Evolutionary conservation across 2,888 invertebrate species (phyloP).

Genomic region (Drosophila neonasuta): DNA sequence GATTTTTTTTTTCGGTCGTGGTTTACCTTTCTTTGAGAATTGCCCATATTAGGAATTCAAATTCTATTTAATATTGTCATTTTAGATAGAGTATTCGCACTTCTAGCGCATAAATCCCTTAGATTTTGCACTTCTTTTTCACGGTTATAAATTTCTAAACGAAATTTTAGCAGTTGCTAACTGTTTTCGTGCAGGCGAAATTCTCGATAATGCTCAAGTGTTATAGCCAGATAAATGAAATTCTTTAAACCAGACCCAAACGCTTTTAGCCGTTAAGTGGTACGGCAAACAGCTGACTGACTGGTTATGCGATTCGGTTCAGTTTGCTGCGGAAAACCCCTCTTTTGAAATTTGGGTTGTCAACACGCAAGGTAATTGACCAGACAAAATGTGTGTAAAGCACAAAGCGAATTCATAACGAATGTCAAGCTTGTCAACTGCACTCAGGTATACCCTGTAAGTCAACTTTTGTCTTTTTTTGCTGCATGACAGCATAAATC

Average conservation of each 20-base stretch:
- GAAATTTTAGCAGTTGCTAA: slow-evolving; percentile 9
- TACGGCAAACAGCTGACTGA: slow-evolving; percentile 29
- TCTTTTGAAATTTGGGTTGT: slow-evolving; percentile 18
- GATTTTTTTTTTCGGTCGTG: too few species aligned
- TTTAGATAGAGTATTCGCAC: neutral
- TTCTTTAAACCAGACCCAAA: slow-evolving; percentile 2
- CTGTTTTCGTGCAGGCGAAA: slow-evolving; percentile 7
- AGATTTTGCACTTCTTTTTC: slow-evolving; percentile 1
- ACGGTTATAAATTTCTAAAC: slow-evolving; percentile 6
- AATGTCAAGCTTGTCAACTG: neutral
- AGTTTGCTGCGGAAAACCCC: slow-evolving; percentile 17
- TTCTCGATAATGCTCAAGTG: slow-evolving; percentile 11
- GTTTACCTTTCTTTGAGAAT: too few species aligned
- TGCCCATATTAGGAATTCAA: neutral
- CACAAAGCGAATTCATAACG: slow-evolving; percentile 21
- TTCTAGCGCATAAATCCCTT: neutral
- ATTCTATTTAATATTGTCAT: neutral
- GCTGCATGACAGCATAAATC: too few species aligned
- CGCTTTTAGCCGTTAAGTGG: slow-evolving; percentile 11
- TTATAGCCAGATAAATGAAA: slow-evolving; percentile 14
- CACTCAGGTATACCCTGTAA: slow-evolving; percentile 9
- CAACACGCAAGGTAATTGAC: slow-evolving; percentile 40
- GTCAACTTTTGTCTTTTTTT: neutral
- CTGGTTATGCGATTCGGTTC: slow-evolving; percentile 9
- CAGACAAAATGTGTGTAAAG: slow-evolving; percentile 19